Evolutionary conservation across 2,797 vertebrate species (phyloP).

Genomic region (Pipistrellus kuhlii): DNA sequence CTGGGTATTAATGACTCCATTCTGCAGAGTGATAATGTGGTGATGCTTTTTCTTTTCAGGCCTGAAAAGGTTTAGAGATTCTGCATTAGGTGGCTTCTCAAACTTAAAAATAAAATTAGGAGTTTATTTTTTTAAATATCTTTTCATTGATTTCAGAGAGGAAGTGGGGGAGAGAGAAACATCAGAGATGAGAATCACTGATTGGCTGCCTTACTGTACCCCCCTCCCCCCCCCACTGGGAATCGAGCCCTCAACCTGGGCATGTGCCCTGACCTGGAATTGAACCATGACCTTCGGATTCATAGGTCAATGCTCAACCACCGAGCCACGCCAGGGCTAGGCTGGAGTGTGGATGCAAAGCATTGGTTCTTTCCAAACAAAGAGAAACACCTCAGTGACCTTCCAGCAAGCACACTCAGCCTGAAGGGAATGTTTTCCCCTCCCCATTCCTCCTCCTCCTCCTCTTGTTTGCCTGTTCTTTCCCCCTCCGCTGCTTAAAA

Average conservation of each 20-base stretch:
- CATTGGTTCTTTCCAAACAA: conserved; percentile 58
- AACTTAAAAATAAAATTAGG: no score
- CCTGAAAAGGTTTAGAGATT: conserved; percentile 62
- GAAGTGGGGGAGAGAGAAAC: no score
- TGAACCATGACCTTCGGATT: no score
- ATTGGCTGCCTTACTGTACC: no score
- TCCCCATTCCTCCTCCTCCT: not conserved
- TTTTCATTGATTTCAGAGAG: no score
- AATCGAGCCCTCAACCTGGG: no score
- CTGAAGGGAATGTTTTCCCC: not conserved
- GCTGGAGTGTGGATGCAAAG: conserved; percentile 53
- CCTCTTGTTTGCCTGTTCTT: not conserved
- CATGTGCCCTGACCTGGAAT: no score
- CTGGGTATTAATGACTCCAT: conserved; percentile 65
- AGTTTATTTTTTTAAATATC: not conserved
- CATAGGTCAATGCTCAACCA: no score
- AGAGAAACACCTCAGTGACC: conserved; percentile 49
- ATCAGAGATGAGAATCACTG: no score
- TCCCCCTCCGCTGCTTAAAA: not conserved
- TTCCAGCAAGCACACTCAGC: not conserved
- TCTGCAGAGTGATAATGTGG: conserved; percentile 72
- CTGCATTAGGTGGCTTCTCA: conserved; percentile 49
- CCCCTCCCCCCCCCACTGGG: no score
- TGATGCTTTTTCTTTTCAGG: conserved; percentile 54
- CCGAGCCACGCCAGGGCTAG: not conserved